Base-by-base conservation (phyloP, 2,113 vertebrate species). In the Atlantisia rogersi region DNA sequence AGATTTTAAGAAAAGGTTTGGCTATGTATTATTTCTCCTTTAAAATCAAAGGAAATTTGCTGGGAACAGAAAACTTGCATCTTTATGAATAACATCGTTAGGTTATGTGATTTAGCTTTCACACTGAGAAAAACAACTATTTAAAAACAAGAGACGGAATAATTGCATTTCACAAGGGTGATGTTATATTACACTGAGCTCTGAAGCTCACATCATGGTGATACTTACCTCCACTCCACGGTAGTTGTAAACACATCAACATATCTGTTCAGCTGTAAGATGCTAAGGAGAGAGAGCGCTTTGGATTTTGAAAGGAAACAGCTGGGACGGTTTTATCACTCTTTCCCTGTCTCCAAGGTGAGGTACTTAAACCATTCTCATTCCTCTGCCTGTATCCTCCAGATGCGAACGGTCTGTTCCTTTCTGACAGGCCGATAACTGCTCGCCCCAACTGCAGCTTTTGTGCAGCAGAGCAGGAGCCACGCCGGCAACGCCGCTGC, bases 81-180 rank as follows among this genome's bases (percentile, higher is more conserved):
- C n/a, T 83, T 96, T 85, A 68, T 86, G 80, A 93, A 78, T 65
- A 95, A 46, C 73, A 37, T 52, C 5, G 11, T 76, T 93, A 48
- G n/a, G 29, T 92, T 92, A 21, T 2, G 6, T 70, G 79, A 90
- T 93, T 95, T 88, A 81, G 77, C 65, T 87, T 81, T 94, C 92
- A 94, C 60, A 95, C 84, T 80, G 97, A 97, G 93, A 96, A 95
- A 73, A 95, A 58, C 83, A 64, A 84, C 88, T 95, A 97, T 97
- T 97, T 96, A 96, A 96, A 97, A 98, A 97, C 87, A 90, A 94
- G 86, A 95, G 91, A 89, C 92, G 96, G 95, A 95, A 97, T 97
- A 97, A 97, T 97, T 97, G 96, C 95, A 94, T 95, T 97, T 97
- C 96, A 96, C 95, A 96, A 92, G 92, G 86, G 75, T 96, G 74